phyloP scores from a whole-genome alignment of 2,797 vertebrate genomes.

The Propithecus perrieri region DNA sequence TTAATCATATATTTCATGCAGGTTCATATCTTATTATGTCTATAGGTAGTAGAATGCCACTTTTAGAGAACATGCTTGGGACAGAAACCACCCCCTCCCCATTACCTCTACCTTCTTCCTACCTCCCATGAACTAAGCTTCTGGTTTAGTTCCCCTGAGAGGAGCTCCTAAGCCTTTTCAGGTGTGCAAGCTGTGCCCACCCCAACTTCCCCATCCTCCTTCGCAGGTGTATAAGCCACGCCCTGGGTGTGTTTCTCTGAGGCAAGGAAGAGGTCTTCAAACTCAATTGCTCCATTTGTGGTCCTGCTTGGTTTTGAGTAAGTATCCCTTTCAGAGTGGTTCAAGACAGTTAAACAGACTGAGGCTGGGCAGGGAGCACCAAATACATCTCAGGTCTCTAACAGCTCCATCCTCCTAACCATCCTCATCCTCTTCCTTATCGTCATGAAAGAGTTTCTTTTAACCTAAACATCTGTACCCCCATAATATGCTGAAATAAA shows the following conservation, averaged over 20 bases:
- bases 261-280: background rate
- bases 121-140: background rate
- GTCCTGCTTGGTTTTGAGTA: background rate
- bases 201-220: background rate
- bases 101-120: background rate
- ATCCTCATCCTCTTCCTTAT: no score
- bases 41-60: background rate
- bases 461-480: no score
- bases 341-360: background rate
- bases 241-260: background rate
- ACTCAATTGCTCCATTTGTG: background rate
- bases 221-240: background rate
- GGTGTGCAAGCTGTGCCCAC: no score
- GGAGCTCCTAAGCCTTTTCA: background rate
- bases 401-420: background rate
- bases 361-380: background rate
- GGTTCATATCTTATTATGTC: background rate
- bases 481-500: no score
- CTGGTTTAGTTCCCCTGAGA: background rate
- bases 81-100: background rate
- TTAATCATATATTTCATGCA: background rate
- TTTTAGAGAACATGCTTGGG: background rate
- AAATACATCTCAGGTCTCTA: background rate
- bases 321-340: background rate
- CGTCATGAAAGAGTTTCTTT: background rate